Conservation (phyloP, 2,113 vertebrate genomes). For the Rhegmatorhina hoffmannsi region DNA sequence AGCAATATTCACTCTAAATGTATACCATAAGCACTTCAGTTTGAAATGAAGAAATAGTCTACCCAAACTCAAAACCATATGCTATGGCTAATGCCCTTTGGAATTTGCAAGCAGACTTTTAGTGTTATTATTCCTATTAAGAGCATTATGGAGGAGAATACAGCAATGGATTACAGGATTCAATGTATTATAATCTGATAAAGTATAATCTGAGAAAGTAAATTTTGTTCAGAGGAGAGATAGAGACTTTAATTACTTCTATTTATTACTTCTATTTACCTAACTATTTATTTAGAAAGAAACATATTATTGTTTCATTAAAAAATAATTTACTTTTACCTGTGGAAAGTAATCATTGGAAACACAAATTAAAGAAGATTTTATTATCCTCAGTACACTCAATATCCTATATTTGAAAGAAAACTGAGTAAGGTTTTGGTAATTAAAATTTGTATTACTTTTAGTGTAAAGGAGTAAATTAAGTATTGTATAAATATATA, state of each 20-base stretch:
- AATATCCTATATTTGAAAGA: background rate
- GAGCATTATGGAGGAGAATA: slow-evolving; percentile 34
- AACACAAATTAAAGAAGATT: background rate
- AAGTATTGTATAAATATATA: background rate
- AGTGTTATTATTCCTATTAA: slow-evolving; percentile 61
- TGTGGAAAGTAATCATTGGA: background rate
- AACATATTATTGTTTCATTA: background rate
- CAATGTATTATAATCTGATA: background rate
- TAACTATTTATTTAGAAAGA: background rate
- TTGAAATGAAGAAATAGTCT: slow-evolving; percentile 26
- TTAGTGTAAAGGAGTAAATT: background rate
- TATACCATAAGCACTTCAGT: slow-evolving; percentile 59
- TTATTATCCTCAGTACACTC: background rate
- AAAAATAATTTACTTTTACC: background rate
- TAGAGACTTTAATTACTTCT: background rate
- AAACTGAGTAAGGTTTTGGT: background rate
- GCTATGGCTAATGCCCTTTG: slow-evolving; percentile 27
- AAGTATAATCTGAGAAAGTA: background rate
- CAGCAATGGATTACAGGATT: background rate
- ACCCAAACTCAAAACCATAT: slow-evolving; percentile 68
- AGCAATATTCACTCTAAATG: slow-evolving; percentile 70
- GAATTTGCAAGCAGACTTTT: slow-evolving; percentile 31
- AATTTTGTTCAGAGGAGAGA: background rate
- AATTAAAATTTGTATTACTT: background rate
- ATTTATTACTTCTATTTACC: background rate